Conservation (phyloP, 2,797 vertebrate species). For the Schizopygopsis malacanthus region DNA sequence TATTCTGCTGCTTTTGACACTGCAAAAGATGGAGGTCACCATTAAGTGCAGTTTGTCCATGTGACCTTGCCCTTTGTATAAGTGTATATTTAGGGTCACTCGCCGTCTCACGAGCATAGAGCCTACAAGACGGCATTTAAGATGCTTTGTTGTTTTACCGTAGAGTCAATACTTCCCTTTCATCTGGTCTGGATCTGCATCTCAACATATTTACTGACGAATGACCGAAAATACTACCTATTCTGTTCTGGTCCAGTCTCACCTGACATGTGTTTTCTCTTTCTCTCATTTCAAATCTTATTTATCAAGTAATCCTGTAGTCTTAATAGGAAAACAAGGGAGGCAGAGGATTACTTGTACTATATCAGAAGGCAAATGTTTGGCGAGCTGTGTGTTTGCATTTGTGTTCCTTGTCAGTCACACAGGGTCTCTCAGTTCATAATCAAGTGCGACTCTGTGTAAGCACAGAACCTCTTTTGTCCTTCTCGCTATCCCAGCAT, state of each 20-base stretch:
- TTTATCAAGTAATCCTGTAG: too few species aligned
- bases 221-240: not conserved
- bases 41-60: not conserved
- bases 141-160: not conserved
- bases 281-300: not conserved
- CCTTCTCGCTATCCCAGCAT: constrained; percentile 35
- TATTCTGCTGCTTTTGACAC: not conserved
- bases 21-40: not conserved
- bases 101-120: not conserved
- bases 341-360: not conserved
- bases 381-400: constrained; percentile 21
- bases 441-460: constrained; percentile 41
- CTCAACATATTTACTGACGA: not conserved
- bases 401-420: constrained; percentile 36
- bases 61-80: not conserved
- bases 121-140: not conserved
- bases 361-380: constrained; percentile 32
- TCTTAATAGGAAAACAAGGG: not conserved
- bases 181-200: not conserved
- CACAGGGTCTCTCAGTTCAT: constrained; percentile 22
- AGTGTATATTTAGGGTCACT: not conserved
- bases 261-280: not conserved
- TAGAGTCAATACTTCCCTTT: not conserved
- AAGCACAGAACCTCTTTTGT: constrained; percentile 57
- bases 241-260: not conserved